Conservation (phyloP, 2,797 vertebrate genomes). For the Hyperoplus lanceolatus region DNA sequence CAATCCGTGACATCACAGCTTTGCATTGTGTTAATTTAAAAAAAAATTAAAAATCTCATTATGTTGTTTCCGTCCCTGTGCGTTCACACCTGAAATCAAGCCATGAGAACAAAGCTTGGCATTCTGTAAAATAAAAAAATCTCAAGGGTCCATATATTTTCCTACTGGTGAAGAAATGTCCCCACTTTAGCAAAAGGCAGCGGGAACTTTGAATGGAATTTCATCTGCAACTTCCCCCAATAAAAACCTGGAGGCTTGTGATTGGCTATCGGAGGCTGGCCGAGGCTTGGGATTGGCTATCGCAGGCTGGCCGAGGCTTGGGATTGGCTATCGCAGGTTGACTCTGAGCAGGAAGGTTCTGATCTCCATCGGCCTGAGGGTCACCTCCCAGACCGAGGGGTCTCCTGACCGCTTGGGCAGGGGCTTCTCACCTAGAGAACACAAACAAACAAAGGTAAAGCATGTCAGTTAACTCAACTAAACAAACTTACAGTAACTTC, state of each 20-base stretch:
- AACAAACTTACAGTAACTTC: not conserved
- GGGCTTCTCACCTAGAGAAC: constrained; percentile 51
- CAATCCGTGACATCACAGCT: too few relatives aligned
- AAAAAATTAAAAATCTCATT: too few relatives aligned
- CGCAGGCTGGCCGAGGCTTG: not conserved
- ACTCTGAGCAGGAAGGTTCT: constrained; percentile 84
- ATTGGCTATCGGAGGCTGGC: too few relatives aligned
- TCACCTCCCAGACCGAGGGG: constrained; percentile 79
- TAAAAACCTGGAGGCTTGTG: not conserved
- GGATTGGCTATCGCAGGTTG: constrained; percentile 49
- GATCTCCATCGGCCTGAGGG: constrained; percentile 86
- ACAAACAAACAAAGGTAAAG: not conserved
- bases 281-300: not conserved
- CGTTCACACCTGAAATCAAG: not conserved
- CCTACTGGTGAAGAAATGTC: not conserved
- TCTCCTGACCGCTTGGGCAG: constrained; percentile 54
- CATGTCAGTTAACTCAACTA: not conserved
- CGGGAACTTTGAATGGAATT: too few relatives aligned
- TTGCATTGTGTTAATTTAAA: too few relatives aligned
- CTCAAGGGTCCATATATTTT: not conserved
- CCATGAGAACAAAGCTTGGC: not conserved
- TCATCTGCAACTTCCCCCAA: not conserved
- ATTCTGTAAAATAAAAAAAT: not conserved
- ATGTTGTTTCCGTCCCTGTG: too few relatives aligned
- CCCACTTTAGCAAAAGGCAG: not conserved